Conservation (phyloP, 2,797 vertebrate genomes). For the Amniataba percoides region DNA sequence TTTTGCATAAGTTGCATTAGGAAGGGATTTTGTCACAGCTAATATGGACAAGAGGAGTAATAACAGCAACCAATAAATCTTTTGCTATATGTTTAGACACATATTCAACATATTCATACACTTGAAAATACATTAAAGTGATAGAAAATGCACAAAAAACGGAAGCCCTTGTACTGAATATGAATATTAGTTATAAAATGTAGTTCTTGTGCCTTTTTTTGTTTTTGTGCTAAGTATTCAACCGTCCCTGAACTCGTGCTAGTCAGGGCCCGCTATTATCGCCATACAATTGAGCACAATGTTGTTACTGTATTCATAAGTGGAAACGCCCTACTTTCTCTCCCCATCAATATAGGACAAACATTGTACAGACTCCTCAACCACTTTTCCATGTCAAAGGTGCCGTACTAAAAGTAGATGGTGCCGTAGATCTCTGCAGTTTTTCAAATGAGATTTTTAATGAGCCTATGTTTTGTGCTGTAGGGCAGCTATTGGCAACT, state of each 20-base stretch:
- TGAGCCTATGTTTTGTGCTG: conserved; percentile 80
- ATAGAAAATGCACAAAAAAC: background rate
- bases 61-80: background rate
- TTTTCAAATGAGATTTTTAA: conserved; percentile 83
- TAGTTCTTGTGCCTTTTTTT: background rate
- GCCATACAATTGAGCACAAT: conserved; percentile 68
- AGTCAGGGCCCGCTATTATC: conserved; percentile 43
- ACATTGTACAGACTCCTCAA: conserved; percentile 68
- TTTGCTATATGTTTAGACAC: background rate
- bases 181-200: background rate
- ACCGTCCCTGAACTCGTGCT: conserved; percentile 25
- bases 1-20: conserved; percentile 11
- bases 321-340: conserved; percentile 78
- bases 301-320: conserved; percentile 74
- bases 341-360: conserved; percentile 77
- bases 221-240: background rate
- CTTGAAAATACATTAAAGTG: background rate
- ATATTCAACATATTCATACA: background rate
- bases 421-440: conserved; percentile 70
- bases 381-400: conserved; percentile 76
- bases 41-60: background rate
- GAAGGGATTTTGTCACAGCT: background rate
- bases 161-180: background rate
- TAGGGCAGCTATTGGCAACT: conserved; percentile 71
- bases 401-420: conserved; percentile 81